Base-by-base conservation (phyloP, 1,140 invertebrate genomes). In the Eurosta solidaginis region DNA sequence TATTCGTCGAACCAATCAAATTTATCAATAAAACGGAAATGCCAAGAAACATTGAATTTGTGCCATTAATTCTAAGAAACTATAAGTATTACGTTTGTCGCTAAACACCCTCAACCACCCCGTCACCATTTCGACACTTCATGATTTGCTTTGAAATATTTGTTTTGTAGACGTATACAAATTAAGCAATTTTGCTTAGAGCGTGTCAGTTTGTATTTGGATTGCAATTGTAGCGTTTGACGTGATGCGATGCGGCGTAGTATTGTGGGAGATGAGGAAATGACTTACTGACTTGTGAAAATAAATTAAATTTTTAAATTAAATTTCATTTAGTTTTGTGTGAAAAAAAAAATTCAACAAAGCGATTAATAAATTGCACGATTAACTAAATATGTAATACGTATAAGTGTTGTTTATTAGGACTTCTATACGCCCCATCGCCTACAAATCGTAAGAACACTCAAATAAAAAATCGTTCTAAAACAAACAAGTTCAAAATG, bases 11-110 rank as follows among this genome's bases (percentile, higher is more conserved):
- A 68, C n/a, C 40, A 68, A 22, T 22, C 36, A 68, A 68, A 68
- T 68, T 68, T 68, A 68, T 68, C 59, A 68, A 68, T 68, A 68
- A 36, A 68, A 40, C 59, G 59, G 59, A 68, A 68, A 68, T 68
- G 59, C 59, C 59, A 68, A 68, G 59, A 42, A 22, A 33, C 33
- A 40, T 5, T 68, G 17, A 14, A 68, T 68, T 40, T 36, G 59
- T 68, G 59, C 59, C 10, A n/a, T n/a, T 68, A 29, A 9, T 68
- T 68, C 59, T 68, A n/a, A 68, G 59, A 68, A 68, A 42, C n/a
- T n/a, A n/a, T n/a, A 33, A 68, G 40, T 68, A 68, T 68, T 68
- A n/a, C 40, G 59, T 29, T 52, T 52, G 22, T 6, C n/a, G 22
- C 49, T 52, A 22, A 49, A 17, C 17, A 17, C 7, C 1, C 14